Base-by-base conservation (phyloP, 2,888 invertebrate genomes). In the Merodon equestris region DNA sequence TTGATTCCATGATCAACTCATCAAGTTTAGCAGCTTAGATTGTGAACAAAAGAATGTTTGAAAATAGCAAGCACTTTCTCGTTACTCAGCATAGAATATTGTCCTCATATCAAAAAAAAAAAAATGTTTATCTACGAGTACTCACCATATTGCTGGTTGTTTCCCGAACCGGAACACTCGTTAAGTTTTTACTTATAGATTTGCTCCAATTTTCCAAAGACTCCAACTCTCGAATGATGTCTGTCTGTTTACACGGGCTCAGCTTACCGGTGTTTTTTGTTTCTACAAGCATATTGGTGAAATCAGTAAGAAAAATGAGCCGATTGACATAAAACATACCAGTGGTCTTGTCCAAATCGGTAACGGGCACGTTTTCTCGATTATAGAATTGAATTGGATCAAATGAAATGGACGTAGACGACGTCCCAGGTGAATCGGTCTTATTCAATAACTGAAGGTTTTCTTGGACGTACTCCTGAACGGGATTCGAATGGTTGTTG, bases 271-370 rank as follows among this genome's bases (percentile, higher is more conserved):
- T 67, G 14, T n/a, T 18, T 47, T 64, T 79, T 13, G 64, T 74
- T 34, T 45, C 74, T 58, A n/a, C 3, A 34, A n/a, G n/a, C n/a
- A n/a, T n/a, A n/a, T n/a, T n/a, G n/a, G n/a, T n/a, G n/a, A 34
- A 42, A 51, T 10, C 42, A 48, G 9, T 9, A 0, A 9, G 27
- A 27, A 1, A 13, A 1, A 0, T n/a, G 0, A 2, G 1, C 17
- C 12, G 1, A 10, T 15, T 12, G 34, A n/a, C n/a, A n/a, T n/a
- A n/a, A n/a, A n/a, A 45, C 47, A 13, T 66, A 70, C 83, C 83
- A 64, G 54, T 79, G 14, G 84, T 83, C 18, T 82, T 83, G 74
- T 84, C 84, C 40, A 84, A 81, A 79, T 84, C 84, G 5, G 84
- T 84, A 7, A 84, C 72, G 40, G 70, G 57, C 1, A 81, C 67